These are phyloP conservation scores for Chaetorhynchus papuensis DNA, from an alignment of 2,113 vertebrate genomes.

Conservation along the genomic window DNA sequence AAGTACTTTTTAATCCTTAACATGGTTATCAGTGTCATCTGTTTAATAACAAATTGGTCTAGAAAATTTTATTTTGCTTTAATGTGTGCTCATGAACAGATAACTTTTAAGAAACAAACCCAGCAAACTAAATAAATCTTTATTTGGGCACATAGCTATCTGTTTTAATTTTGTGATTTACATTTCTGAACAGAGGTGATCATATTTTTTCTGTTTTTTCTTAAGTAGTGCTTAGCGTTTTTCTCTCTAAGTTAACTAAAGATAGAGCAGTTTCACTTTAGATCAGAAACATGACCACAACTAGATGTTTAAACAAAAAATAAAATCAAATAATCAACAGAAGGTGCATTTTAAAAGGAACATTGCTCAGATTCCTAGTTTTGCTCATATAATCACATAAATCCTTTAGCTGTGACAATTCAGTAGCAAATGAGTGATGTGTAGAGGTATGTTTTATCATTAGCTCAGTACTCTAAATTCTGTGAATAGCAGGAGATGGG, in stretches of 20 bases:
- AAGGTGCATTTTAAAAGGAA: not conserved
- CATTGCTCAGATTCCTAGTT: not conserved
- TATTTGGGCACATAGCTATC: not conserved
- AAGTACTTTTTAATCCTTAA: not conserved
- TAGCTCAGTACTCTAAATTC: not conserved
- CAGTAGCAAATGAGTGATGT: not conserved
- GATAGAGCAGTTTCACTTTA: not conserved
- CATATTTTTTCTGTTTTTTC: not conserved
- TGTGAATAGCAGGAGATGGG: not conserved
- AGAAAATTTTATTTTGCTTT: not conserved
- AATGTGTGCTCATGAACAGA: not conserved
- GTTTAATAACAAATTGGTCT: not conserved
- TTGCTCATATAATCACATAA: not conserved
- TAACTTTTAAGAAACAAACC: not conserved
- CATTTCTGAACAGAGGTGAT: not conserved
- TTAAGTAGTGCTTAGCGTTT: accelerated
- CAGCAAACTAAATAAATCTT: not conserved
- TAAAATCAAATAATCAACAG: not conserved
- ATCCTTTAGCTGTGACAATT: not conserved
- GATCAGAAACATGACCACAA: not conserved
- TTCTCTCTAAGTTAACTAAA: not conserved
- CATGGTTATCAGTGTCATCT: not conserved
- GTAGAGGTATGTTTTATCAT: not conserved
- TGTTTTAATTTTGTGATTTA: not conserved
- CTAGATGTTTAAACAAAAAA: not conserved